Evolutionary conservation across 92 coral and sea anemone genomes (phyloP).

Genomic region (Muricea muricata): DNA sequence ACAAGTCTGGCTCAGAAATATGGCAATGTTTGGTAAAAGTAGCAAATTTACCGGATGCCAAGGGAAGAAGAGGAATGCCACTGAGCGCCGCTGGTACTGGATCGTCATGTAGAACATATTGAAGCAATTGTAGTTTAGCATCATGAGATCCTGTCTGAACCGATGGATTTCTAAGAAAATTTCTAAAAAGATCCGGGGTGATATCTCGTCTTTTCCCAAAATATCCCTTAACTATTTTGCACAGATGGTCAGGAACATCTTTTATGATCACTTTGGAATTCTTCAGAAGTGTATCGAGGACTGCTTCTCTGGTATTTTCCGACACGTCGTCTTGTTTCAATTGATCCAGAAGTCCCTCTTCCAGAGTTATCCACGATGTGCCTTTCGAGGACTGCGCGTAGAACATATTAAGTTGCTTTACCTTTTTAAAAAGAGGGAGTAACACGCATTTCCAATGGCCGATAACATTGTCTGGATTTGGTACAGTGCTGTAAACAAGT

Average conservation of each 20-base stretch:
- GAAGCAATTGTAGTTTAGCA: constrained; percentile 74
- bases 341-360: constrained; percentile 82
- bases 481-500: constrained; percentile 67
- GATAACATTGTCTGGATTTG: constrained; percentile 76
- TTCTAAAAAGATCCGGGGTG: constrained; percentile 73
- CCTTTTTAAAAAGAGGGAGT: constrained; percentile 70
- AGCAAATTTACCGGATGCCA: constrained; percentile 75
- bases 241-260: constrained; percentile 64
- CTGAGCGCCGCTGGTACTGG: constrained; percentile 55
- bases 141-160: neutral
- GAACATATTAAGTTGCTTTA: neutral
- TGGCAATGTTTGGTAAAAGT: constrained; percentile 65
- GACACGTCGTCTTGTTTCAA: constrained; percentile 56
- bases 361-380: constrained; percentile 82
- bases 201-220: constrained; percentile 69
- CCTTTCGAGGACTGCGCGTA: constrained; percentile 32
- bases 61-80: constrained; percentile 89
- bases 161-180: constrained; percentile 48
- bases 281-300: constrained; percentile 67
- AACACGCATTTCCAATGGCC: constrained; percentile 85
- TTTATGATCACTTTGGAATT: constrained; percentile 75
- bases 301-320: constrained; percentile 70
- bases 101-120: constrained; percentile 79
- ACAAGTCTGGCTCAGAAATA: constrained; percentile 55
- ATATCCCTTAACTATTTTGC: constrained; percentile 77